Base-by-base conservation (phyloP, 1,140 invertebrate genomes). In the Reticulitermes speratus region DNA sequence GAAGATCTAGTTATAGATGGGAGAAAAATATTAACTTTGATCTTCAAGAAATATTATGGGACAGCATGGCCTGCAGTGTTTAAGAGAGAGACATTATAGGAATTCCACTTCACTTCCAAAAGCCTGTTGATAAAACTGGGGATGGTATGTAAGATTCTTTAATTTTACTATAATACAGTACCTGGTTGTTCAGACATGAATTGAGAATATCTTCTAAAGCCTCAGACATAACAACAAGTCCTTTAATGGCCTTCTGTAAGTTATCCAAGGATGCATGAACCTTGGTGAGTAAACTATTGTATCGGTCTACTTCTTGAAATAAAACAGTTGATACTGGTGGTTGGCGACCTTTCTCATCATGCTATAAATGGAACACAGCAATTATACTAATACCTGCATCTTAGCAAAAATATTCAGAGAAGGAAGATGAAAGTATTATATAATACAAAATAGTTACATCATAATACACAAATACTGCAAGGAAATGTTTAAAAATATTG, bases 211-310 rank as follows among this genome's bases (percentile, higher is more conserved):
- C 94, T 91, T 98, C 97, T 87, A 97, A 91, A 75, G 94, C 93
- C 87, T 97, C 96, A 55, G 96, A 97, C 97, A 98, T 98, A 2
- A 97, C 96, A 25, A 97, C 95, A 82, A 97, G 93, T 69, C 97
- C 97, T 92, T 93, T 93, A 81, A 98, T 97, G 7, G 96, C 97
- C 91, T 96, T 96, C 90, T 96, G 93, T 69, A 98, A 90, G 88
- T 96, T 94, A 45, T 92, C 91, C 87, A 97, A 92, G 0, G 96
- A 96, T 25, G 90, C 90, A 90, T 96, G 94, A 83, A 98, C 93
- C 82, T 95, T 92, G 75, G 88, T 89, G 9, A 98, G 90, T 2
- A 97, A 91, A 88, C 94, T 95, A 90, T 98, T 97, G 89, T 96
- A 98, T 87, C 96, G 92, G 88, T 97, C 96, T 0, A 96, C 94